Conservation (phyloP, 2,888 invertebrate genomes). For the Seira sanloemensis region DNA sequence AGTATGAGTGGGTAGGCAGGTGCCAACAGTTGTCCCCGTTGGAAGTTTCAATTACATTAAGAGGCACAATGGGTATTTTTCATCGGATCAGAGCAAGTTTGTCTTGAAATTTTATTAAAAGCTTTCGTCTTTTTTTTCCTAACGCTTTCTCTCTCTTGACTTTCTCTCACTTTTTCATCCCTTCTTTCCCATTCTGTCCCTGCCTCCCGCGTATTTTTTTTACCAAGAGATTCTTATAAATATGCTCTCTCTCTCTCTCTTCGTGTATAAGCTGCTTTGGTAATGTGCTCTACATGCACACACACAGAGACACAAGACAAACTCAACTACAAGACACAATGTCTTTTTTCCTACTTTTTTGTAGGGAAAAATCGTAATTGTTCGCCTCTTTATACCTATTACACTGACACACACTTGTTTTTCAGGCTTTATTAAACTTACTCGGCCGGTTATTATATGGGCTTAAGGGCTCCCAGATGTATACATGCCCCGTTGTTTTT, state of each 20-base stretch:
- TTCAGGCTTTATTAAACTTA: conserved; percentile 1
- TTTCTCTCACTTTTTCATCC: conserved; percentile 23
- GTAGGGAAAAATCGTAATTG: not conserved
- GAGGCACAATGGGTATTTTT: conserved; percentile 66
- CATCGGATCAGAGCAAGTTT: conserved; percentile 64
- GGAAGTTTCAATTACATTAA: conserved; percentile 66
- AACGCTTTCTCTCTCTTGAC: conserved; percentile 18
- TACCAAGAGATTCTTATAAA: not conserved
- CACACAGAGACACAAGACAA: too few relatives aligned
- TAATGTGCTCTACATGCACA: too few relatives aligned
- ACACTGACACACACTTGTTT: not conserved
- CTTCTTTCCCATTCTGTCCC: not conserved
- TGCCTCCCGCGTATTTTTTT: not conserved
- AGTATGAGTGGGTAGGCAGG: conserved; percentile 53
- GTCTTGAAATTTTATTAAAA: conserved; percentile 68
- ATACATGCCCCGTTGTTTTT: conserved; percentile 53
- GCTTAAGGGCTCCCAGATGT: conserved; percentile 63
- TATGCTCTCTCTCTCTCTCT: too few relatives aligned
- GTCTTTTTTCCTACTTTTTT: not conserved
- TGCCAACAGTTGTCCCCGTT: conserved; percentile 66
- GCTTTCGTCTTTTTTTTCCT: conserved; percentile 40
- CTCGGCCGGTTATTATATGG: conserved; percentile 37
- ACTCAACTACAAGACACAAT: too few relatives aligned
- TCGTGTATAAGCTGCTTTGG: too few relatives aligned
- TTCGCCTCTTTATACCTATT: not conserved